These are phyloP conservation scores for Drosophila tristis DNA, from an alignment of 1,140 invertebrate genomes.

Conservation along the genomic window DNA sequence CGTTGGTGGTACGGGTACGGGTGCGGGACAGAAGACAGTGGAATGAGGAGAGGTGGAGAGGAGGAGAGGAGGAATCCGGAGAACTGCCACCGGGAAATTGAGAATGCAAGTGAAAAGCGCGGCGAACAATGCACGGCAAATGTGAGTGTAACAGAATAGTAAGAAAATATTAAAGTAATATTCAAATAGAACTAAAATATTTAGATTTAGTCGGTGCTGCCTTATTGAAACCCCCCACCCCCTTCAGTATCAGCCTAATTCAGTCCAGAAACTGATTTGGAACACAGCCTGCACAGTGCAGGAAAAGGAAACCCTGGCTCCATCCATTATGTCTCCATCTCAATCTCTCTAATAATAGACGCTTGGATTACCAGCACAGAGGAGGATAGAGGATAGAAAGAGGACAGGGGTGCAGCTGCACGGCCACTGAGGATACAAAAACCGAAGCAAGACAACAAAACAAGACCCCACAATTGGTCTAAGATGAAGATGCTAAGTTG, in stretches of 20 bases:
- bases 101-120: constrained; percentile 42
- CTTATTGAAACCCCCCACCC: background rate
- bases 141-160: constrained; percentile 1
- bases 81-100: constrained; percentile 29
- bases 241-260: too few relatives aligned
- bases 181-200: background rate
- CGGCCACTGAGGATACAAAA: too few relatives aligned
- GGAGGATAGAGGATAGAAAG: background rate
- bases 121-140: constrained; percentile 26
- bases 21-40: background rate
- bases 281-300: too few relatives aligned
- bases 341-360: constrained; percentile 30
- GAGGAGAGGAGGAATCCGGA: background rate
- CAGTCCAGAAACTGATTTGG: too few relatives aligned
- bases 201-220: too few relatives aligned
- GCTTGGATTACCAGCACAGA: constrained; percentile 20
- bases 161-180: constrained; percentile 8
- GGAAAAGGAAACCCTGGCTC: too few relatives aligned
- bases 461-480: too few relatives aligned
- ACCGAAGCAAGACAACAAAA: background rate
- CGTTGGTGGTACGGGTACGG: background rate
- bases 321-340: too few relatives aligned
- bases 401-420: background rate
- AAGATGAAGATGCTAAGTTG: too few relatives aligned
- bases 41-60: background rate